Evolutionary conservation across 2,888 invertebrate genomes (phyloP), one percentile per base, ranked within the genome.

Genomic region (Leptinotarsa tumamoca): DNA sequence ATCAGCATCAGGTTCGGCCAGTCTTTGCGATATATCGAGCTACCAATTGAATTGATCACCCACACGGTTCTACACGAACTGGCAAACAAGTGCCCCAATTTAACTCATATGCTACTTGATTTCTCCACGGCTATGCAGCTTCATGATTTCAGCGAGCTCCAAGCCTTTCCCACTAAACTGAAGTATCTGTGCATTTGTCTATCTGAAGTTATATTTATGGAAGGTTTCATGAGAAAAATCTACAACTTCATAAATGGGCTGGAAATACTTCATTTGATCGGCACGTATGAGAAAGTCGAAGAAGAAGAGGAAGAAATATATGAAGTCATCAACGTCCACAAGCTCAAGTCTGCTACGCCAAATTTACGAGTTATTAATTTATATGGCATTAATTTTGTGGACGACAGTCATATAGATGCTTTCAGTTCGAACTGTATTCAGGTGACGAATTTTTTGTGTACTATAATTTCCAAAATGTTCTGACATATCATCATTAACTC

Each of bases 281-380:
- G 98, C 17, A 98, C 98, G 0, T 98, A 98, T 87, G 98, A 98
- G 87, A 98, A 98, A 87, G 94, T 98, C 4, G 98, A 98, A 87
- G 98, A 99, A 86, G 99, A 98, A 85, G 99, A 99, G 85, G 99
- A 99, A 86, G 99, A 99, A 90, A 98, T 99, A 83, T 98, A 98
- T 89, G 98, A 98, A 89, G 98, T 98, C 5, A 98, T 99, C 83
- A 99, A 99, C 90, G 98, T 99, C 43, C 98, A 98, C 88, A 99
- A 98, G 87, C 90, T 99, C 73, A 99, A 99, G 89, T 96, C 98
- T 0, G 98, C 98, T 5, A 98, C 98, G 0, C 99, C 99, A 0
- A 99, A 99, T 89, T 90, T 99, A 78, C 91, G 98, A 79, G 97
- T 99, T 13, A 98, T 99, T 85, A 99, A 99, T 89, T 90, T 99